Conservation (phyloP, 2,888 invertebrate genomes). For the Diplazon laetatorius region DNA sequence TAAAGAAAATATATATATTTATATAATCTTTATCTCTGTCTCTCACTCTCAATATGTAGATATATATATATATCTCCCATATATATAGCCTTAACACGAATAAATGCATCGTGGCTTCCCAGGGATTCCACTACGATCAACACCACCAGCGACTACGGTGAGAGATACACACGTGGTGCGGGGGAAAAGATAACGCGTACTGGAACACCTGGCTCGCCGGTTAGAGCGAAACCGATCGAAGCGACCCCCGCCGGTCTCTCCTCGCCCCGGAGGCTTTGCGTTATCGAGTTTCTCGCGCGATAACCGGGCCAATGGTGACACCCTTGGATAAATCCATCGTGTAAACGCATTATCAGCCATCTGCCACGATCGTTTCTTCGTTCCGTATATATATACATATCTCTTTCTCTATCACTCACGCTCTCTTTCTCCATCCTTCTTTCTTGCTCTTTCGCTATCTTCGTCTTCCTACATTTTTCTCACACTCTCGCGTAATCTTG, state of each 20-base stretch:
- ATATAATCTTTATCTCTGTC: too few species aligned
- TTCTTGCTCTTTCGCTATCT: constrained; percentile 21
- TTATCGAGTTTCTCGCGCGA: constrained; percentile 59
- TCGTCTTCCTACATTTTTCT: too few species aligned
- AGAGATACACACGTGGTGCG: not conserved
- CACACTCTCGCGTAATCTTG: too few species aligned
- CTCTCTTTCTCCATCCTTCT: constrained; percentile 28
- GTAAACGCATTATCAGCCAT: constrained; percentile 55
- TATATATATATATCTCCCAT: too few species aligned
- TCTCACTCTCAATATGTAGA: too few species aligned
- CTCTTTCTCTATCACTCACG: not conserved
- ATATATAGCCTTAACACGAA: constrained; percentile 1
- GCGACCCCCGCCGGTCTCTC: constrained; percentile 39
- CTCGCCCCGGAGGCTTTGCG: constrained; percentile 18
- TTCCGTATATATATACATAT: not conserved
- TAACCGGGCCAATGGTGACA: constrained; percentile 47
- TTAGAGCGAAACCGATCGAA: constrained; percentile 35
- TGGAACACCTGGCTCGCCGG: constrained; percentile 53
- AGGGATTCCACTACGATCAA: constrained; percentile 12
- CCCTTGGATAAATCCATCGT: constrained; percentile 59
- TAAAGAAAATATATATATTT: too few species aligned
- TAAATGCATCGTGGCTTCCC: constrained; percentile 38
- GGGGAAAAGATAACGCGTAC: constrained; percentile 53
- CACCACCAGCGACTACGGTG: not conserved
- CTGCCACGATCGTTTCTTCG: constrained; percentile 51